Conservation (phyloP, 2,888 invertebrate genomes). For the Cheiracanthium punctorium region DNA sequence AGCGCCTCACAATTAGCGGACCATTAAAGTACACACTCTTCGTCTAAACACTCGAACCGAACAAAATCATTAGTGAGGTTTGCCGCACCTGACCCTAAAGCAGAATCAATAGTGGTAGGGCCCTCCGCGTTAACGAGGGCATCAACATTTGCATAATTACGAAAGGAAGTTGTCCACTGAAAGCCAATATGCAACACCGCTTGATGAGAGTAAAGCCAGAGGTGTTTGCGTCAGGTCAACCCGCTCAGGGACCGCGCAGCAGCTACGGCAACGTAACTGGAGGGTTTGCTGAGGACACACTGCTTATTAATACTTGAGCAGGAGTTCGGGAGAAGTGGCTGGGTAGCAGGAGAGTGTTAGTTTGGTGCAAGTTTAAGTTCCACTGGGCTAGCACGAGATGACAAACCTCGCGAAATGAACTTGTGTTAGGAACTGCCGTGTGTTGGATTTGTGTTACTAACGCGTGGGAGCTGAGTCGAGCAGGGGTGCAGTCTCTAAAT, state of each 20-base stretch:
- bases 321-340: too few species aligned
- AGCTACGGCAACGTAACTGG: background rate
- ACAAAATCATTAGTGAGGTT: conserved; percentile 62
- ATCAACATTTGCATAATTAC: conserved; percentile 70
- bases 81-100: conserved; percentile 55
- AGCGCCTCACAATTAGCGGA: background rate
- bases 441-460: too few species aligned
- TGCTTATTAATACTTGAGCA: background rate
- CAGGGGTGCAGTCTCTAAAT: too few species aligned
- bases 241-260: conserved; percentile 20
- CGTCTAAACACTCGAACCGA: conserved; percentile 5
- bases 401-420: too few species aligned
- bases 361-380: too few species aligned
- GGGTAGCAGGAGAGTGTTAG: too few species aligned
- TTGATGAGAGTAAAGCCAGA: conserved; percentile 53
- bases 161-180: conserved; percentile 62
- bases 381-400: too few species aligned
- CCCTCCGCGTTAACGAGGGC: conserved; percentile 52
- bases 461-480: too few species aligned
- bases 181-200: conserved; percentile 64
- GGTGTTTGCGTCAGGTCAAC: conserved; percentile 37
- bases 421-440: too few species aligned
- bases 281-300: background rate
- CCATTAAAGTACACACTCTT: background rate
- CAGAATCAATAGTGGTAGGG: conserved; percentile 53